A percentile compares a stretch with the other conserved stretches of the same genome.
Conservation (phyloP, 1,140 invertebrate genomes). For the Procambarus virginalis region DNA sequence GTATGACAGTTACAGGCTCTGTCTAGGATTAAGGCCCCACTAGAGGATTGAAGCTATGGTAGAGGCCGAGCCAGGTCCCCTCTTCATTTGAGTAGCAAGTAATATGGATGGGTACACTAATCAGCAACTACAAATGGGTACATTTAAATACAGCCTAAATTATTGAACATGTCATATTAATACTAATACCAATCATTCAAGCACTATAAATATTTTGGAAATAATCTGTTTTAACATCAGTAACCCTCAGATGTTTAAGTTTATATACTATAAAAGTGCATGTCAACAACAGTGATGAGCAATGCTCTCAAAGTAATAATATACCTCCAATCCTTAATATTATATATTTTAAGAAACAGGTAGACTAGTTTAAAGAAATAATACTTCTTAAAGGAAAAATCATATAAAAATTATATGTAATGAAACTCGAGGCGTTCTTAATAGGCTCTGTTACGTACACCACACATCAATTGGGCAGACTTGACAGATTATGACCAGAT, state of each 20-base stretch:
- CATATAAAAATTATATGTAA: background rate
- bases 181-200: conserved; percentile 7
- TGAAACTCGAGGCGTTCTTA: background rate
- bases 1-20: conserved; percentile 6
- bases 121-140: conserved; percentile 7
- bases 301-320: background rate
- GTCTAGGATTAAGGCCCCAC: conserved; percentile 36
- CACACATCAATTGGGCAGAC: background rate
- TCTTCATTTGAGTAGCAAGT: background rate
- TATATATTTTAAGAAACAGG: background rate
- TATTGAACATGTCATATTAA: conserved; percentile 12
- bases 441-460: background rate
- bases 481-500: background rate
- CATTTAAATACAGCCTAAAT: conserved; percentile 37
- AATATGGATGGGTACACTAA: conserved; percentile 1
- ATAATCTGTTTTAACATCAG: conserved; percentile 8
- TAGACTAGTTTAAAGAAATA: background rate
- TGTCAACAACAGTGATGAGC: conserved; percentile 44
- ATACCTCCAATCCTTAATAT: background rate
- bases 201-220: conserved; percentile 27
- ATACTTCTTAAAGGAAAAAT: background rate
- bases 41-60: conserved; percentile 26
- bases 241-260: conserved; percentile 29
- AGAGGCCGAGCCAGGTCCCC: background rate
- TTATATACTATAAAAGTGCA: conserved; percentile 43